Evolutionary conservation across 92 coral and sea anemone genomes (phyloP).

Genomic region (Epizoanthus stellaris): DNA sequence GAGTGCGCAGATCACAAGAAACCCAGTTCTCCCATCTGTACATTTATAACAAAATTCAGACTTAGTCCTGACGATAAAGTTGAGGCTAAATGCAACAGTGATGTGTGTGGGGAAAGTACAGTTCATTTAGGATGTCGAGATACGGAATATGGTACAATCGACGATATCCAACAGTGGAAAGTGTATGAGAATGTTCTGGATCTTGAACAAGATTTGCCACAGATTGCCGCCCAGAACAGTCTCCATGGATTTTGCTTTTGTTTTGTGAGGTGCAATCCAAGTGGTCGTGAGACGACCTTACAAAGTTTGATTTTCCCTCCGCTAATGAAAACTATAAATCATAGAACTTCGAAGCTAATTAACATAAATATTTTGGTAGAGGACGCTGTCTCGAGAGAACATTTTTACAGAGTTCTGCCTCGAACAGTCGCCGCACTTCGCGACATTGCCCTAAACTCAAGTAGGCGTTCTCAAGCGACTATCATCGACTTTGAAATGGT

Average conservation of each 20-base stretch:
- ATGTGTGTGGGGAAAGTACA: conserved; percentile 53
- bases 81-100: conserved; percentile 61
- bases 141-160: conserved; percentile 66
- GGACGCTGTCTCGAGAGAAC: conserved; percentile 90
- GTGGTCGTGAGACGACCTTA: conserved; percentile 38
- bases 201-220: conserved; percentile 66
- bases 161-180: conserved; percentile 61
- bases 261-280: conserved; percentile 62
- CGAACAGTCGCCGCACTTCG: conserved; percentile 75
- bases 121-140: conserved; percentile 76
- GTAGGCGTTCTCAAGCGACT: conserved; percentile 61
- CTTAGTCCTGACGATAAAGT: conserved; percentile 52
- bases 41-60: conserved; percentile 63
- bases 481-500: conserved; percentile 86
- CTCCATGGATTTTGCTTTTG: conserved; percentile 75
- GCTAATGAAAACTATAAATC: conserved; percentile 45
- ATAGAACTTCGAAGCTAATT: conserved; percentile 31
- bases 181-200: conserved; percentile 48
- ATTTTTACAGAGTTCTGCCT: conserved; percentile 87
- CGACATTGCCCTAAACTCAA: conserved; percentile 58
- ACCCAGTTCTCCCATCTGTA: conserved; percentile 64
- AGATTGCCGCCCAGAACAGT: conserved; percentile 61
- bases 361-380: conserved; percentile 85
- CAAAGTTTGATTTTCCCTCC: conserved; percentile 91
- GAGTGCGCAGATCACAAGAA: conserved; percentile 37